phyloP scores from a whole-genome alignment of 2,113 vertebrate species.

The Damaliscus lunatus region DNA sequence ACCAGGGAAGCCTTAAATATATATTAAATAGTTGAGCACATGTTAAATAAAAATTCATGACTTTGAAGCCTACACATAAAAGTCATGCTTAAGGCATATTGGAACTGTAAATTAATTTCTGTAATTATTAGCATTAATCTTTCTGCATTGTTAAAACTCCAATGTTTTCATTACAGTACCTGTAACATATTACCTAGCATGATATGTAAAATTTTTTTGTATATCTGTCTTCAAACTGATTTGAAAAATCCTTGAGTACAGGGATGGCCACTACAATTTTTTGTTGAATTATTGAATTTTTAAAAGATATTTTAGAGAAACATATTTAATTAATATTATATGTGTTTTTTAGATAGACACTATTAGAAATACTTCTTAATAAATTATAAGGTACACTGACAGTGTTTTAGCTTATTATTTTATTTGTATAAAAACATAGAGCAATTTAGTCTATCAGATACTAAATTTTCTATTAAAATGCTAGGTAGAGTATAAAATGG shows the following conservation, averaged over 20 bases:
- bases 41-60: background rate
- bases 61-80: background rate
- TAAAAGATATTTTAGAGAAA: background rate
- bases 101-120: background rate
- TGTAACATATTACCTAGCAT: background rate
- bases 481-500: background rate
- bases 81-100: background rate
- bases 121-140: background rate
- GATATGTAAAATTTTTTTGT: background rate
- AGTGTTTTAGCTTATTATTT: background rate
- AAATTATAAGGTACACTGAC: background rate
- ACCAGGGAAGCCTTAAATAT: background rate
- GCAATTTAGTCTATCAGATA: background rate
- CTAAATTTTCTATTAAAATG: background rate
- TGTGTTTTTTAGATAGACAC: background rate
- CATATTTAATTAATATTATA: background rate
- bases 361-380: background rate
- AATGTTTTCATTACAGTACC: background rate
- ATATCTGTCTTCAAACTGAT: background rate
- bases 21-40: background rate
- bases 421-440: background rate
- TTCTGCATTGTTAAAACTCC: background rate
- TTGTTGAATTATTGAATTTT: background rate
- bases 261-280: background rate
- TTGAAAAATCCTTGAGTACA: background rate